Evolutionary conservation across 1,140 invertebrate species (phyloP).

Genomic region (Ostrea edulis): DNA sequence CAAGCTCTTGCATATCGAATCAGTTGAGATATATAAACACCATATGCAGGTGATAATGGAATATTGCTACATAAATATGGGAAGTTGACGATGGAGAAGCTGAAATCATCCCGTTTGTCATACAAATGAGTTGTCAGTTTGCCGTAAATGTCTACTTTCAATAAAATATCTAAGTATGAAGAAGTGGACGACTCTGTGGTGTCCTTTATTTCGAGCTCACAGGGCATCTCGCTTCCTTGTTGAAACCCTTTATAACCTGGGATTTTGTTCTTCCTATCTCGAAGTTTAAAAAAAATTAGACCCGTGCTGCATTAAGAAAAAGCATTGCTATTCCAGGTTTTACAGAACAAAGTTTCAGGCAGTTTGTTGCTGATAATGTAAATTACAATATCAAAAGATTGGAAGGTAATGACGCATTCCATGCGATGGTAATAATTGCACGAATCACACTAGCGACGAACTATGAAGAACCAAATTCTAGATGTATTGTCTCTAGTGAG

Average conservation of each 20-base stretch:
- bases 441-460: constrained; percentile 57
- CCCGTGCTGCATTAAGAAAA: constrained; percentile 29
- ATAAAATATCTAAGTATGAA: too few relatives aligned
- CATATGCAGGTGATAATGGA: too few relatives aligned
- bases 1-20: too few relatives aligned
- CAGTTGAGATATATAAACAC: too few relatives aligned
- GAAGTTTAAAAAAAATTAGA: constrained; percentile 59
- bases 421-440: constrained; percentile 63
- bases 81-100: too few relatives aligned
- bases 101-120: too few relatives aligned
- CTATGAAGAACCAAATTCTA: constrained; percentile 30
- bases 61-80: too few relatives aligned
- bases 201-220: too few relatives aligned
- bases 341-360: constrained; percentile 45
- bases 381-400: constrained; percentile 57
- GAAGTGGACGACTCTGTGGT: too few relatives aligned
- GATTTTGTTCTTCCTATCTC: constrained; percentile 61
- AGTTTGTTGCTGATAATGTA: constrained; percentile 56
- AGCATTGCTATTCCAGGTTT: constrained; percentile 51
- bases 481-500: neutral
- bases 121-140: too few relatives aligned
- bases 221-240: constrained; percentile 48
- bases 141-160: too few relatives aligned
- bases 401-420: constrained; percentile 57
- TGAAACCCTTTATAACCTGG: constrained; percentile 56